Evolutionary conservation across 2,113 vertebrate species (phyloP), one percentile per base, ranked within the genome.

Genomic region (Scortum barcoo): DNA sequence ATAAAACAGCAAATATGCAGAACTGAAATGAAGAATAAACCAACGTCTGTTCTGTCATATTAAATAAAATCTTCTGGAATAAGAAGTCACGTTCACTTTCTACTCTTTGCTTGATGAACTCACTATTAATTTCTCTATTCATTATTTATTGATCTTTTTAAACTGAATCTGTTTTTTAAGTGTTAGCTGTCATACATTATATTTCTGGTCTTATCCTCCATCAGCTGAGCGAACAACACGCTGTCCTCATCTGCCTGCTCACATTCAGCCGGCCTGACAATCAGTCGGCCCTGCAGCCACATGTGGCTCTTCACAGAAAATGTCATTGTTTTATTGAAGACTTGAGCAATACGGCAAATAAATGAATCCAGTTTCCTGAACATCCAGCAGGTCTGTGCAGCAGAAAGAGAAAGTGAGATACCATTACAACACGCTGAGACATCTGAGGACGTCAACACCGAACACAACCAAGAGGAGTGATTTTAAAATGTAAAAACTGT

Each of bases 261-360:
- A 26, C 22, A 26, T 12, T 19, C 33, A 54, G 30, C 36, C 54
- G 16, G 24, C 20, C 33, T 36, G 33, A 36, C 33, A 36, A 4
- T 58, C 53, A 20, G 53, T 42, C 36, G 70, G 40, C 54, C 22
- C 42, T 36, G 33, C 33, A 36, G 33, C 33, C 33, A 36, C 33
- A 36, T 36, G 33, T 36, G 33, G 33, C 33, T 36, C 33, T 60
- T 58, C 10, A 14, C 3, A 56, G 40, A 16, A 58, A 58, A 58
- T 57, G 70, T 58, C 70, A 58, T 19, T 33, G 71, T 56, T 61
- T 73, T 24, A 61, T 24, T 48, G 12, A 17, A 57, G 40, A 30
- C 16, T 20, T 20, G 8, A 57, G n/a, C 19, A 30, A 17, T 48
- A 24, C n/a, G 4, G 17, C 16, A 20, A 26, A 40, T 2, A n/a